phyloP scores from a whole-genome alignment of 1,140 invertebrate genomes.

The Limonius californicus region DNA sequence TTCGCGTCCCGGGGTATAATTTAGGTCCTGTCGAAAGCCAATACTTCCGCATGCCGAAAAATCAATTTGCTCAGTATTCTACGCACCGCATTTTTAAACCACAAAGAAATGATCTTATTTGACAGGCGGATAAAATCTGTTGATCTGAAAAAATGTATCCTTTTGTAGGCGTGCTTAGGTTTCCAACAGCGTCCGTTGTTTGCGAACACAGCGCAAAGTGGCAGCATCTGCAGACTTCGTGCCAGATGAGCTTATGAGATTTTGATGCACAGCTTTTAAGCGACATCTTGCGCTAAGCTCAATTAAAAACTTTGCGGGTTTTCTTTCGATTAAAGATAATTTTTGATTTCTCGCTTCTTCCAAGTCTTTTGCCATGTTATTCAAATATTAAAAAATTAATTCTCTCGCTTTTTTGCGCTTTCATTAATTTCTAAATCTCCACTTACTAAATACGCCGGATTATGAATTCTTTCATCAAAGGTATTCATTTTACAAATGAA shows the following conservation, averaged over 20 bases:
- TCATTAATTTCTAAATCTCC: too few species aligned
- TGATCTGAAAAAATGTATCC: conserved; percentile 33
- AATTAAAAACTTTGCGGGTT: conserved; percentile 27
- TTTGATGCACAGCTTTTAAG: conserved; percentile 29
- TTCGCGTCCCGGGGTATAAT: too few species aligned
- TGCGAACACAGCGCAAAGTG: conserved; percentile 20
- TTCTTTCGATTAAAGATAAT: conserved; percentile 1
- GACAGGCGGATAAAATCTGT: conserved; percentile 30
- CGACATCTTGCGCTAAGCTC: conserved; percentile 26
- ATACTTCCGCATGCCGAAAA: neutral
- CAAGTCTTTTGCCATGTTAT: too few species aligned
- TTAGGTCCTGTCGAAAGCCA: too few species aligned
- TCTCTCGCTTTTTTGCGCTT: too few species aligned
- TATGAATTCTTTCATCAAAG: too few species aligned
- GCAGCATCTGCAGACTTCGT: conserved; percentile 28
- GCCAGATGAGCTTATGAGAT: conserved; percentile 29
- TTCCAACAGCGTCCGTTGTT: conserved; percentile 14
- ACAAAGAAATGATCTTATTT: conserved; percentile 27
- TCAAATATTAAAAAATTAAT: too few species aligned
- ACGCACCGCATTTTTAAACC: neutral
- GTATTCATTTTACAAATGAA: too few species aligned
- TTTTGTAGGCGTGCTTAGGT: conserved; percentile 24
- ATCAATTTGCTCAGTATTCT: conserved; percentile 17
- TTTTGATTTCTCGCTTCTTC: neutral
- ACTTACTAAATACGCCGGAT: too few species aligned